Evolutionary conservation across 2,888 invertebrate genomes (phyloP).

Genomic region (Laspeyria flexula): DNA sequence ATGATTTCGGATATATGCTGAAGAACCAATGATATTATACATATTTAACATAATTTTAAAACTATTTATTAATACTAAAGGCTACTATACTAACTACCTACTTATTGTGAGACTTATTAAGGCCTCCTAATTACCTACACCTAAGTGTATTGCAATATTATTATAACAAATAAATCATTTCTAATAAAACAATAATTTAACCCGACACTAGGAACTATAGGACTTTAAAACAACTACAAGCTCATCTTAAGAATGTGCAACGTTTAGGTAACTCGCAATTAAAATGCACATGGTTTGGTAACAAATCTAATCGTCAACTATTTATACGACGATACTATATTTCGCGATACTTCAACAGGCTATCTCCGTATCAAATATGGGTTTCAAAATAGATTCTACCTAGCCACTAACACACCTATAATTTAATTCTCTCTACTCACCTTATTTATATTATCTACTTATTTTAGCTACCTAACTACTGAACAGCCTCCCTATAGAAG

Average conservation of each 20-base stretch:
- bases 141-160: not conserved
- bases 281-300: not conserved
- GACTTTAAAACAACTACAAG: not conserved
- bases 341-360: not conserved
- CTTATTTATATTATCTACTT: too few species aligned
- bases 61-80: not conserved
- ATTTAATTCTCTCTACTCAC: too few species aligned
- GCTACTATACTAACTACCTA: not conserved
- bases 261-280: not conserved
- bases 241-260: not conserved
- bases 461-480: too few species aligned
- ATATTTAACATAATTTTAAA: not conserved
- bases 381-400: too few species aligned
- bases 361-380: not conserved
- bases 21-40: too few species aligned
- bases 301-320: not conserved
- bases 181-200: not conserved
- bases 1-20: too few species aligned
- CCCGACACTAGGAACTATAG: not conserved
- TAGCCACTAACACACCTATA: too few species aligned
- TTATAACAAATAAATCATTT: not conserved
- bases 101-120: not conserved
- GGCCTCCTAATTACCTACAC: not conserved
- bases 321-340: not conserved
- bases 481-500: too few species aligned